A percentile compares a stretch with the other conserved stretches of the same genome.
These are phyloP conservation scores for Leucophenga montana DNA, from an alignment of 2,888 invertebrate species.

Conservation along the genomic window DNA sequence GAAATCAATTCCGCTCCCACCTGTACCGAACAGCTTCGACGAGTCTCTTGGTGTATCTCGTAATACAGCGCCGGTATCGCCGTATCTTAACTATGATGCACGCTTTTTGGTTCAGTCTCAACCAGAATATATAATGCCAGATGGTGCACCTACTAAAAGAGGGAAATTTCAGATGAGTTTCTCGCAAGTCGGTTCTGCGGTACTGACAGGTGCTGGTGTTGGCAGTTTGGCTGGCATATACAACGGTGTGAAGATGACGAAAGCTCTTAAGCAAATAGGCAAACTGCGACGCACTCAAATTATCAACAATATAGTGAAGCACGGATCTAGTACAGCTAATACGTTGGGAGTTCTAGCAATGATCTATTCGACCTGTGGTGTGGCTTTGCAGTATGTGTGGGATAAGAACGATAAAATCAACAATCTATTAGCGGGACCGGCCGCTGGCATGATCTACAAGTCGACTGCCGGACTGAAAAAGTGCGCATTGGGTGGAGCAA, in stretches of 20 bases:
- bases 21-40: not conserved
- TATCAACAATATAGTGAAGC: conserved; percentile 92
- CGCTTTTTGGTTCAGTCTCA: conserved; percentile 74
- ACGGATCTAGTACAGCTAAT: conserved; percentile 89
- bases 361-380: conserved; percentile 93
- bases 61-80: not conserved
- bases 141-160: not conserved
- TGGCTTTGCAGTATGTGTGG: conserved; percentile 84
- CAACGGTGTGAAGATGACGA: conserved; percentile 87
- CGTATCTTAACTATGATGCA: conserved; percentile 76
- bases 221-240: conserved; percentile 89
- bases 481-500: conserved; percentile 88
- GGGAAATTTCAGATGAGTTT: not conserved
- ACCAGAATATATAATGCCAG: not conserved
- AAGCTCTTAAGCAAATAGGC: conserved; percentile 86
- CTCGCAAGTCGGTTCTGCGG: not conserved
- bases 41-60: not conserved
- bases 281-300: conserved; percentile 90
- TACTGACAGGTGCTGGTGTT: conserved; percentile 86
- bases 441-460: conserved; percentile 91
- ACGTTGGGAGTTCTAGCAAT: conserved; percentile 91
- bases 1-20: not conserved
- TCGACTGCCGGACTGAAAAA: conserved; percentile 86
- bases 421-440: conserved; percentile 87
- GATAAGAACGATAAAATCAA: conserved; percentile 91